Conservation (phyloP, 2,888 invertebrate genomes). For the Arge pagana region DNA sequence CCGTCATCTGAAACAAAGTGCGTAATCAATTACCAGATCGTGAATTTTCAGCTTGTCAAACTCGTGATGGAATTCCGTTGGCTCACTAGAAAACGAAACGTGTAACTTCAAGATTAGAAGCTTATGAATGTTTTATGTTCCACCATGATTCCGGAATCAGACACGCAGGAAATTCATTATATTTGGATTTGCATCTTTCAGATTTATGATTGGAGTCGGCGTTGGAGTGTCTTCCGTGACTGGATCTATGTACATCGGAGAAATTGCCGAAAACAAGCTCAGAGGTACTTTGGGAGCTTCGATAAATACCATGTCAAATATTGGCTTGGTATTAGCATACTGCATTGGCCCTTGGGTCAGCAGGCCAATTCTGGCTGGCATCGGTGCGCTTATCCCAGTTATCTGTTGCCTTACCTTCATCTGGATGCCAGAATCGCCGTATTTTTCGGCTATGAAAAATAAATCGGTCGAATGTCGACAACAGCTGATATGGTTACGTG, state of each 20-base stretch:
- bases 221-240: slow-evolving; percentile 24
- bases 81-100: too few relatives aligned
- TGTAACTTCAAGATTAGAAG: too few relatives aligned
- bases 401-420: slow-evolving; percentile 17
- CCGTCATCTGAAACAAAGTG: too few relatives aligned
- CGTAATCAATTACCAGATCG: too few relatives aligned
- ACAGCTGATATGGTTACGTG: slow-evolving; percentile 25
- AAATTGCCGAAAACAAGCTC: slow-evolving; percentile 31
- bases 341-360: slow-evolving; percentile 18
- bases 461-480: slow-evolving; percentile 10
- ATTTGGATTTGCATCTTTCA: background rate
- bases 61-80: too few relatives aligned
- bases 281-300: slow-evolving; percentile 29
- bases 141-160: too few relatives aligned
- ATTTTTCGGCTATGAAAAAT: slow-evolving; percentile 24
- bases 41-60: too few relatives aligned
- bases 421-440: slow-evolving; percentile 36
- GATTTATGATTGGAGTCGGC: slow-evolving; percentile 31
- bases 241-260: slow-evolving; percentile 32
- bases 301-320: background rate
- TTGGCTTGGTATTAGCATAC: slow-evolving; percentile 24
- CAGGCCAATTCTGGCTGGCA: slow-evolving; percentile 15
- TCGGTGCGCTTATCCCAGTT: slow-evolving; percentile 10
- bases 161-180: too few relatives aligned
- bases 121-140: too few relatives aligned